Percentiles rank a stretch among this genome's conserved stretches.
Evolutionary conservation across 2,888 invertebrate genomes (phyloP).

Genomic region (Eupithecia subfuscata): DNA sequence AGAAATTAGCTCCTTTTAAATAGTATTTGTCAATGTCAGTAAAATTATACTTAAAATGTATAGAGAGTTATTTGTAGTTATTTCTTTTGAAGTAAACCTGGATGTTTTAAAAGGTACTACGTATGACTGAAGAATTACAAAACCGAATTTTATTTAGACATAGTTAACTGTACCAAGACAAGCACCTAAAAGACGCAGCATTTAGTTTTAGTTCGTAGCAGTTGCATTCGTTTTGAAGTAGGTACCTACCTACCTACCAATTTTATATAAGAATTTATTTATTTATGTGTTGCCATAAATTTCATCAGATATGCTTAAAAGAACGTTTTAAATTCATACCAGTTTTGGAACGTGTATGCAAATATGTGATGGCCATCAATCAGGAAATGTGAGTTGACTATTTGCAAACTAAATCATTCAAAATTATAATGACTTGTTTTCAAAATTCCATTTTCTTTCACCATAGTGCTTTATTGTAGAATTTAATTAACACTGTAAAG

Average conservation of each 20-base stretch:
- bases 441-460: neutral
- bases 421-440: neutral
- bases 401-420: conserved; percentile 27
- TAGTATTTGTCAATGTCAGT: conserved; percentile 4
- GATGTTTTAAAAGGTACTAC: conserved; percentile 12
- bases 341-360: conserved; percentile 34
- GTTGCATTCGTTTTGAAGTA: conserved; percentile 16
- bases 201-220: conserved; percentile 22
- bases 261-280: conserved; percentile 10
- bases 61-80: neutral
- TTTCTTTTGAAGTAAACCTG: conserved; percentile 16
- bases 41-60: neutral
- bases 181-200: conserved; percentile 17
- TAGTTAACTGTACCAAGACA: neutral
- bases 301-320: neutral
- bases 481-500: neutral
- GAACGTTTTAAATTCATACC: conserved; percentile 25
- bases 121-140: conserved; percentile 28
- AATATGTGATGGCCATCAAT: conserved; percentile 21
- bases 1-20: conserved; percentile 11
- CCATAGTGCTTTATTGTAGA: neutral
- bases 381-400: conserved; percentile 35
- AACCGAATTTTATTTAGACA: conserved; percentile 23
- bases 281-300: conserved; percentile 13
- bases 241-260: neutral